Base-by-base conservation (phyloP, 2,113 vertebrate species). In the Rissa tridactyla region DNA sequence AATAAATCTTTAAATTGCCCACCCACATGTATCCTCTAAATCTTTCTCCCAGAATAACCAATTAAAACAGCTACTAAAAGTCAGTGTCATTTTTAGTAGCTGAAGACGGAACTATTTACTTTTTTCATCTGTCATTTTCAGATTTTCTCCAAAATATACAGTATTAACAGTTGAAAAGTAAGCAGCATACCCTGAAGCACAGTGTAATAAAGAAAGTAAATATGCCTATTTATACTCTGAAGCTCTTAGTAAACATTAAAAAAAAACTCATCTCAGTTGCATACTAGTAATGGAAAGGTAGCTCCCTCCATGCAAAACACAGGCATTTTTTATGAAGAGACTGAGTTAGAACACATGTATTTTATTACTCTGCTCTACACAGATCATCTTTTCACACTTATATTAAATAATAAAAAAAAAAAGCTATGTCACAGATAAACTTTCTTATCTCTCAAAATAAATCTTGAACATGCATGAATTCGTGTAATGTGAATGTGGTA, bases 391-490 rank as follows among this genome's bases (percentile, higher is more conserved):
- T 32, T 23, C 29, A 30, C 10, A 51, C 17, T 21, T 86, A 8
- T 0, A 51, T 47, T 64, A 60, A 26, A 69, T 10, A 0, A 38
- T 38, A 38, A 38, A 82, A 69, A 34, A n/a, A 44, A 82, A 75
- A 34, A 51, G 3, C 5, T 32, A 57, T 8, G 4, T 6, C 15
- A 26, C 17, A 75, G 29, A 47, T 32, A 60, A 69, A 32, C 7
- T 30, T 62, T 3, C 12, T 46, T 30, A 32, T 46, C n/a, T 52
- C 21, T 34, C 3, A 81, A 69, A 47, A 81, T 30, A 30, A 30
- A 21, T 5, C 51, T 23, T 26, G 3, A 73, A 22, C 11, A 29
- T 0, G 1, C 5, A 32, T 7, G 23, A 66, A 84, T 0, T 38
- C 8, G 9, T 20, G 9, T 16, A 36, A 60, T 3, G 10, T 0